Base-by-base conservation (phyloP, 1,140 invertebrate species). In the Drosophila sp. region DNA sequence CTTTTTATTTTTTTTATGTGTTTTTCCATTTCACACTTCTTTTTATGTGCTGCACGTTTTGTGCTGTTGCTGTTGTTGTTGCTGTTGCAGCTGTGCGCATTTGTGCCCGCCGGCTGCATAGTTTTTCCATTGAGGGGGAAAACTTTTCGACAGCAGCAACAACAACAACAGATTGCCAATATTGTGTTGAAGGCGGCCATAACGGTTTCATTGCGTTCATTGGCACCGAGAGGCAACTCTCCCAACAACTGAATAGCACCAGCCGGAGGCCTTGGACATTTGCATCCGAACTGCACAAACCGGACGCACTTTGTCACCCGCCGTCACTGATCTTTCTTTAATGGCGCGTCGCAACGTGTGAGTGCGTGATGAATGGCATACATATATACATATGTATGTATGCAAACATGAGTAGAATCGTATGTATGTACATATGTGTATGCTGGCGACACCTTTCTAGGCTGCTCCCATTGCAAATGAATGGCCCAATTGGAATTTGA, bases 251-350 rank as follows among this genome's bases (percentile, higher is more conserved):
- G 34, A 53, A 27, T 46, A 53, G 27, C 41, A 34, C 25, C 43
- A 56, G 51, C 43, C 41, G n/a, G 8, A 53, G 70, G 54, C 63
- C 54, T 67, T 72, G 63, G 54, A 59, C 71, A 86, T 87, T 86
- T 86, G 82, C 81, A 86, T 87, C 74, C 78, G 82, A 86, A 79
- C 78, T 64, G 69, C 80, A 57, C 48, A 78, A 86, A 87, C 82
- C 82, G 82, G 83, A 86, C 82, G 82, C 82, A 86, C 78, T 86
- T 86, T 86, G 81, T 86, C 82, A 87, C 71, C 76, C 70, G 54
- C 67, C 61, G 59, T 59, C 70, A 45, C 54, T 57, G 78, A 78
- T 87, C 81, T 81, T 82, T 86, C 81, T 81, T 82, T 86, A 86
- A 87, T 87, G 82, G 82, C 45, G 78, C 81, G 62, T 77, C 81